These are phyloP conservation scores for Hyperoplus lanceolatus DNA, from an alignment of 2,797 vertebrate species.

Conservation along the genomic window DNA sequence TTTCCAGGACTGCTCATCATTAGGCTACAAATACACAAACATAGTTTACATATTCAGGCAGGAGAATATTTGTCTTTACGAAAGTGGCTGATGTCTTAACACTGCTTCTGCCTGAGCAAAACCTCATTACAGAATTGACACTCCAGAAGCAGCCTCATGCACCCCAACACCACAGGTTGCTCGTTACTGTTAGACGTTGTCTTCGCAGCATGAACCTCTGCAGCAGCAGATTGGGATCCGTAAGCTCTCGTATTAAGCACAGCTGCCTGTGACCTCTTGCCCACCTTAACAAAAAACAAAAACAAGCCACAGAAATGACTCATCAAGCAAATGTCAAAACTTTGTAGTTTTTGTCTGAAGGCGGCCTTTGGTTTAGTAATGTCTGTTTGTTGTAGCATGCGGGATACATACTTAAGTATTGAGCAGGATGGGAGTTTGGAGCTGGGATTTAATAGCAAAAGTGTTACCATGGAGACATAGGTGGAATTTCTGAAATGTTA, in stretches of 20 bases:
- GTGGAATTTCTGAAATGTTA: constrained; percentile 64
- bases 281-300: constrained; percentile 23
- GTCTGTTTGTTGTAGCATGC: constrained; percentile 8
- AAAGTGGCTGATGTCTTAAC: constrained; percentile 28
- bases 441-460: constrained; percentile 45
- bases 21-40: constrained; percentile 38
- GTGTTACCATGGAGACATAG: constrained; percentile 71
- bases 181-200: constrained; percentile 58
- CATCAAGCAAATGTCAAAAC: constrained; percentile 20
- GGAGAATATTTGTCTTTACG: constrained; percentile 33
- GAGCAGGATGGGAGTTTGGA: constrained; percentile 36
- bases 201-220: constrained; percentile 24
- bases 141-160: constrained; percentile 33
- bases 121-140: constrained; percentile 53
- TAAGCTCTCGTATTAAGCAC: constrained; percentile 7
- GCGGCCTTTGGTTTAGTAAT: constrained; percentile 1
- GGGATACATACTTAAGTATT: constrained; percentile 17
- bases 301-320: constrained; percentile 10
- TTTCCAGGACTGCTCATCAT: constrained; percentile 73
- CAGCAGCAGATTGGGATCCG: constrained; percentile 2
- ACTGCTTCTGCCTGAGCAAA: constrained; percentile 44
- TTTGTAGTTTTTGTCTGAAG: constrained; percentile 1
- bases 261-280: constrained; percentile 19
- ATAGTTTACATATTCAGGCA: constrained; percentile 43
- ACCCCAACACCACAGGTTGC: constrained; percentile 54